A percentile compares a stretch with the other conserved stretches of the same genome.
These are phyloP conservation scores for Porites divaricata DNA, from an alignment of 92 coral and sea anemone genomes.

Conservation along the genomic window DNA sequence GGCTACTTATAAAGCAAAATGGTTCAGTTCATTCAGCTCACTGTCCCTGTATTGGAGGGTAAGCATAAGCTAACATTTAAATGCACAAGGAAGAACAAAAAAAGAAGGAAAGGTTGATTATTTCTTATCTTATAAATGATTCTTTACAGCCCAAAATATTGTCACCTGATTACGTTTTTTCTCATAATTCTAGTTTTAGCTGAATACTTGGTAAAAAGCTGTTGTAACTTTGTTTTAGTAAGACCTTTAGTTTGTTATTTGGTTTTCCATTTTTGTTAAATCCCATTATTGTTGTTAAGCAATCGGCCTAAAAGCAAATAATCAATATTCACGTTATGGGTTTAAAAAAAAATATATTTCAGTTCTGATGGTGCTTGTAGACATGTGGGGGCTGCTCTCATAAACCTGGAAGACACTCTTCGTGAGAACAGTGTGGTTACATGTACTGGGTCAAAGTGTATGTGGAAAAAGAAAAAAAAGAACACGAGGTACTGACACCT, in stretches of 20 bases:
- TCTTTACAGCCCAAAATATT: slow-evolving; percentile 10
- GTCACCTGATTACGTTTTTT: background rate
- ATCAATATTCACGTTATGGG: background rate
- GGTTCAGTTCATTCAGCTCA: slow-evolving; percentile 37
- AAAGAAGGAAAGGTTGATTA: slow-evolving; percentile 4
- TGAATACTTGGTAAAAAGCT: too few species aligned
- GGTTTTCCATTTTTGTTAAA: too few species aligned
- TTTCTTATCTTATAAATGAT: slow-evolving; percentile 4
- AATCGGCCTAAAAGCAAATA: background rate
- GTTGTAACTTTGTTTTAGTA: background rate
- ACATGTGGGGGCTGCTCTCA: slow-evolving; percentile 42
- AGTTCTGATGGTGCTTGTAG: slow-evolving; percentile 40
- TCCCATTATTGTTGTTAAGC: background rate
- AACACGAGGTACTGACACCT: slow-evolving; percentile 8
- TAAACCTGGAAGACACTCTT: slow-evolving; percentile 29
- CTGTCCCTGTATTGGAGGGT: slow-evolving; percentile 52
- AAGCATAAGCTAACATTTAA: background rate
- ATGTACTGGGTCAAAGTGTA: slow-evolving; percentile 36
- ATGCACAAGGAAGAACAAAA: slow-evolving; percentile 10
- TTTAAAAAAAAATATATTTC: background rate
- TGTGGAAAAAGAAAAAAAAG: slow-evolving; percentile 15
- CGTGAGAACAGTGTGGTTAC: slow-evolving; percentile 23
- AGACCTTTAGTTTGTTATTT: background rate
- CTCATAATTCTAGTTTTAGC: background rate
- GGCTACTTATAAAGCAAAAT: slow-evolving; percentile 33